phyloP scores from a whole-genome alignment of 23 tunicate genomes.

The Botrylloides violaceus region DNA sequence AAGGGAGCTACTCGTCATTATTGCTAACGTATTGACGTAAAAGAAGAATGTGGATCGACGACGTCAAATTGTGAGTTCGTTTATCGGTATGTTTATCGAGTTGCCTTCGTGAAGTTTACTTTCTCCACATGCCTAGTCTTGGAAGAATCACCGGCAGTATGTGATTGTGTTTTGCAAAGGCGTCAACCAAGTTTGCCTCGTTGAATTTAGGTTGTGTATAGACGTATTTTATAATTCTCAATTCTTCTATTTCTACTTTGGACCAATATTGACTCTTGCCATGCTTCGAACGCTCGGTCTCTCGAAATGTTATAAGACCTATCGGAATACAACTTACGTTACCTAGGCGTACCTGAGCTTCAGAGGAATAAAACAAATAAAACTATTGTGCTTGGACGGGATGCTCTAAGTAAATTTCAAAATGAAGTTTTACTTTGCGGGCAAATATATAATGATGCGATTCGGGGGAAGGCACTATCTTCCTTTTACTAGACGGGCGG shows the following conservation, averaged over 20 bases:
- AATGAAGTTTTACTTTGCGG: not conserved
- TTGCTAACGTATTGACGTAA: not conserved
- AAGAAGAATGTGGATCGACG: not conserved
- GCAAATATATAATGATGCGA: not conserved
- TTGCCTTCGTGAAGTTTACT: not conserved
- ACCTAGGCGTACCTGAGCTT: not conserved
- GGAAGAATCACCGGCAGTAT: not conserved
- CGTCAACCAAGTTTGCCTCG: conserved; percentile 2
- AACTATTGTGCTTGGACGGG: not conserved
- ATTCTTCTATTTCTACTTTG: not conserved
- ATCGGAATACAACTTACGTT: not conserved
- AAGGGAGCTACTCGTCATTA: not conserved
- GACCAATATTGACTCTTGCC: not conserved
- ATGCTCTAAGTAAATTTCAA: not conserved
- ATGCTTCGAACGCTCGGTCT: not conserved
- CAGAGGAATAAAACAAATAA: not conserved
- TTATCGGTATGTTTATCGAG: not conserved
- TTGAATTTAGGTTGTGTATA: not conserved
- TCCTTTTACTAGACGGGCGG: too few relatives aligned
- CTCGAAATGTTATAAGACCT: not conserved
- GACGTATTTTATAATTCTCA: not conserved
- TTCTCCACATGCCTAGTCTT: not conserved
- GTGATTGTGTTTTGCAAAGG: not conserved
- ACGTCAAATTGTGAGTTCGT: not conserved
- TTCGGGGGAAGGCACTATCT: too few relatives aligned